Conservation (phyloP, 2,797 vertebrate genomes). For the Acanthis flammea region DNA sequence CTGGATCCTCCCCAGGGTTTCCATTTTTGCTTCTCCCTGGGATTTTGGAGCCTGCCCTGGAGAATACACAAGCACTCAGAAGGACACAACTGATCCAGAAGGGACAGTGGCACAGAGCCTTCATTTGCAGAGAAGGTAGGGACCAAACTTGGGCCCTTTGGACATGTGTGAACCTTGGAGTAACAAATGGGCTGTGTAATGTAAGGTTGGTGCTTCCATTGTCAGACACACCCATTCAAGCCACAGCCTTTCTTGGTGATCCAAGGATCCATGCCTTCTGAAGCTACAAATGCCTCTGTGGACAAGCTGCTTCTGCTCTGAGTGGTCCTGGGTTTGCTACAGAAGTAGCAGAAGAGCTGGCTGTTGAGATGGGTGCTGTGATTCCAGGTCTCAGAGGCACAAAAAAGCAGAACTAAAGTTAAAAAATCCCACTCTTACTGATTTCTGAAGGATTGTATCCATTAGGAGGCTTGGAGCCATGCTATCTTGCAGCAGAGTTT, state of each 20-base stretch:
- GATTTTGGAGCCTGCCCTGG: not conserved
- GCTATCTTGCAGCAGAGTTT: not conserved
- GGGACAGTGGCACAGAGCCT: not conserved
- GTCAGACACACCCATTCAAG: not conserved
- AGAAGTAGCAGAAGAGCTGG: not conserved
- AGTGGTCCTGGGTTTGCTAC: not conserved
- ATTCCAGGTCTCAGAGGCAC: not conserved
- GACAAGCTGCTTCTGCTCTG: not conserved
- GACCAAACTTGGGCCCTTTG: not conserved
- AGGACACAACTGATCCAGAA: not conserved
- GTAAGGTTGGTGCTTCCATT: not conserved
- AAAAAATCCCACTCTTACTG: not conserved
- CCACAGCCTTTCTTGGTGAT: not conserved
- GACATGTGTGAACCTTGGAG: not conserved
- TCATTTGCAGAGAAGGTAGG: not conserved
- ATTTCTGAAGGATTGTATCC: not conserved
- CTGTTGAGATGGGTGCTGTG: not conserved
- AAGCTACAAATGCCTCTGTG: not conserved
- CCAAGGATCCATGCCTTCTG: not conserved
- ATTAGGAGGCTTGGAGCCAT: not conserved
- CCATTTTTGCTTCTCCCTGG: not conserved
- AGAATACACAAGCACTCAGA: not conserved
- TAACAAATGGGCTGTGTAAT: rapidly evolving
- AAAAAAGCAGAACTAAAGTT: not conserved
- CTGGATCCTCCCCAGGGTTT: not conserved